Conservation (phyloP, 2,888 invertebrate species). For the Dyspetes luteomarginatus region DNA sequence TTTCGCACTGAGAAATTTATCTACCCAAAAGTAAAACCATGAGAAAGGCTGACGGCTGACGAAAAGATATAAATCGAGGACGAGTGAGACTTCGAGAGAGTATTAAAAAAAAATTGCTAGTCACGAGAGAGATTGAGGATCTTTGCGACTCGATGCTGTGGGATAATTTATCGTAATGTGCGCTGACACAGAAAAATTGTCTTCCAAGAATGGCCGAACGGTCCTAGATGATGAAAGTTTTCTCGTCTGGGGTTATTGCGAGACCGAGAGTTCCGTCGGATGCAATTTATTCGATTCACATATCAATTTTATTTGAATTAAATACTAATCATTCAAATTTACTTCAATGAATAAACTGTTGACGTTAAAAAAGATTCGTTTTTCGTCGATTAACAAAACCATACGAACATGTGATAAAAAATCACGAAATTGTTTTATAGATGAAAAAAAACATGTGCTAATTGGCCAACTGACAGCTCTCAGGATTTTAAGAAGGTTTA, state of each 20-base stretch:
- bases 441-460: background rate
- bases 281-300: background rate
- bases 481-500: background rate
- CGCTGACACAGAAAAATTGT: background rate
- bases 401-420: background rate
- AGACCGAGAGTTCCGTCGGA: constrained; percentile 16
- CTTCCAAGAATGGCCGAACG: constrained; percentile 7
- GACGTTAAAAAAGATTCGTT: too few relatives aligned
- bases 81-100: constrained; percentile 11
- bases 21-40: background rate
- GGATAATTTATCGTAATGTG: constrained; percentile 37
- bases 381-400: background rate
- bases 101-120: constrained; percentile 2
- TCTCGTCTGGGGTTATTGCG: background rate
- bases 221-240: background rate
- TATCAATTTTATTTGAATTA: too few relatives aligned
- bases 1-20: constrained; percentile 33
- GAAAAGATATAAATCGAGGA: constrained; percentile 52
- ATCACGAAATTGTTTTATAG: background rate
- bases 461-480: background rate
- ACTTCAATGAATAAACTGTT: too few relatives aligned
- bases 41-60: constrained; percentile 38
- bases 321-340: too few relatives aligned
- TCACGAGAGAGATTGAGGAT: background rate
- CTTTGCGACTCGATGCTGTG: background rate